phyloP scores from a whole-genome alignment of 1,140 invertebrate species.

The Dendrolimus punctatus region DNA sequence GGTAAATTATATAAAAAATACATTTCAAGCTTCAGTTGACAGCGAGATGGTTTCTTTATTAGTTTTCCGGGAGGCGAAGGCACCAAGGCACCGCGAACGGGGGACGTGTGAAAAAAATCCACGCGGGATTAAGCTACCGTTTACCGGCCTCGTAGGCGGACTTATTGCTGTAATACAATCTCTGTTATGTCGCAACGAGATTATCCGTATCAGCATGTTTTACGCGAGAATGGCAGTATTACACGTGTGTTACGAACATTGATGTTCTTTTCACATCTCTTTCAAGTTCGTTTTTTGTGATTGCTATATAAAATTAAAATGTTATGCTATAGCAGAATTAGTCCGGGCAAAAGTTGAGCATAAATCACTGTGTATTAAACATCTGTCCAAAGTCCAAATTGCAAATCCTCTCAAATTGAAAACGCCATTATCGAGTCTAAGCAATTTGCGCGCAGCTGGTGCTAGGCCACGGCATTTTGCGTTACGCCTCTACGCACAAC shows the following conservation, averaged over 20 bases:
- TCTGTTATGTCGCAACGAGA: constrained; percentile 61
- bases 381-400: constrained; percentile 26
- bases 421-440: constrained; percentile 64
- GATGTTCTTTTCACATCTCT: constrained; percentile 8
- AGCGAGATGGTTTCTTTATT: constrained; percentile 69
- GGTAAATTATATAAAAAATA: constrained; percentile 72
- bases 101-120: constrained; percentile 67
- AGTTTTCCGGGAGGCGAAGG: constrained; percentile 56
- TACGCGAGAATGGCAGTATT: constrained; percentile 25
- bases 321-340: no score
- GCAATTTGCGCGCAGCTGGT: constrained; percentile 62
- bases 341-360: no score
- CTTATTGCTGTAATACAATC: constrained; percentile 68
- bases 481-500: constrained; percentile 2
- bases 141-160: constrained; percentile 54
- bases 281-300: neutral
- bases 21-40: constrained; percentile 68
- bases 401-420: constrained; percentile 67
- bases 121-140: constrained; percentile 52
- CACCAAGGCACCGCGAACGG: constrained; percentile 22
- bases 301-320: no score
- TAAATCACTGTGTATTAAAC: no score
- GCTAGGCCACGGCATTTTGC: constrained; percentile 20
- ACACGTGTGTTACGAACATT: constrained; percentile 18
- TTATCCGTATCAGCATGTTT: constrained; percentile 54